Evolutionary conservation across 2,113 vertebrate species (phyloP), one percentile per base, ranked within the genome.

Genomic region (Chionomys nivalis): DNA sequence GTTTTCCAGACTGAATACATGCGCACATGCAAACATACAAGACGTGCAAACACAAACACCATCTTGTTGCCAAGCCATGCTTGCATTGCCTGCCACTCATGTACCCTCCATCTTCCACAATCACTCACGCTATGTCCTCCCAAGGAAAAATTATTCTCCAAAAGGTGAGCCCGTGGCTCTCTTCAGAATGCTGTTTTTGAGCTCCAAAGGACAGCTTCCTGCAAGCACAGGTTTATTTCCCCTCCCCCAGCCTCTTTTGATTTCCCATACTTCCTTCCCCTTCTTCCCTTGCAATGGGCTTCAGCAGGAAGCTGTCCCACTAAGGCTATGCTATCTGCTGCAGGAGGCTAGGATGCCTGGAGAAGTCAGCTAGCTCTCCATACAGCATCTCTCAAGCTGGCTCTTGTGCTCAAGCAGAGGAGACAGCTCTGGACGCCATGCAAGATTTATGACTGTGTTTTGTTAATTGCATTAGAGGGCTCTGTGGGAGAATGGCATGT

Each of bases 391-490:
- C 58, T 0, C 1, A 89, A 89, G 33, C 52, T 28, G 26, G 83
- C 10, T 36, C 6, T 70, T 26, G 3, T 1, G 16, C 73, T 23
- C 9, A 28, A 76, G 39, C 79, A 94, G 36, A 72, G 81, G 68
- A 92, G 81, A 76, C 61, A 73, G 81, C 23, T 78, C 93, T 10
- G 1, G 89, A 93, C 0, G 3, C 95, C 26, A 61, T 70, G 97
- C 86, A 94, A 92, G 83, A 97, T 97, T 97, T 86, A 95, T 90
- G 79, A 94, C n/a, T 28, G 66, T 65, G 73, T 55, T 90, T 91
- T 76, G 79, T 61, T 95, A 93, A 95, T 92, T 79, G 96, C 63
- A 76, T 96, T 89, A 96, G 83, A 28, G 76, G 79, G 70, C 92
- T 97, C 88, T 86, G 73, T 5, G 11, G 87, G 77, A 94, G 77